Evolutionary conservation across 1,140 invertebrate genomes (phyloP).

Genomic region (Gonioctena quinquepunctata): DNA sequence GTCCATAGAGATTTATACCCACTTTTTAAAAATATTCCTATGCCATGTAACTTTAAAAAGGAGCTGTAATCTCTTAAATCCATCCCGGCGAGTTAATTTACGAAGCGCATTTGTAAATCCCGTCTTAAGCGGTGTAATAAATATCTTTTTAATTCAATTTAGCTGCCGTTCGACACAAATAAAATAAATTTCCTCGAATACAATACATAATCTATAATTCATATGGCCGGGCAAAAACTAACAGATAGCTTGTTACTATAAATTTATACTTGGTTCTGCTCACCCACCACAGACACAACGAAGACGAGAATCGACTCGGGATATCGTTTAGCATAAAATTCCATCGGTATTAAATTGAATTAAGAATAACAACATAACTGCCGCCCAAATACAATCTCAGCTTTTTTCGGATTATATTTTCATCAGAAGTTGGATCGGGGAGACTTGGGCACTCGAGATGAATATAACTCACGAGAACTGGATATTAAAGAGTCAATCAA

Average conservation of each 20-base stretch:
- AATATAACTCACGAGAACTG: too few species aligned
- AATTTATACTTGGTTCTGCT: constrained; percentile 33
- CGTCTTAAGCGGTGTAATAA: constrained; percentile 34
- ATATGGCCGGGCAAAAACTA: constrained; percentile 39
- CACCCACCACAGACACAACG: constrained; percentile 19
- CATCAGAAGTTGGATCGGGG: background rate
- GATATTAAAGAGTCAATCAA: too few species aligned
- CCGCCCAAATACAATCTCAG: constrained; percentile 43
- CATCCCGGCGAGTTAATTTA: constrained; percentile 25
- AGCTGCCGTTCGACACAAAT: constrained; percentile 40
- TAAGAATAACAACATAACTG: constrained; percentile 44
- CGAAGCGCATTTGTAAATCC: constrained; percentile 31
- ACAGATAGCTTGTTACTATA: constrained; percentile 36
- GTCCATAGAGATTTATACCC: background rate
- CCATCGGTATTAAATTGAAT: constrained; percentile 26
- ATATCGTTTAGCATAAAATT: constrained; percentile 18
- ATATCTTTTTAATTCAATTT: constrained; percentile 45
- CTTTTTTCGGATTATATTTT: constrained; percentile 21
- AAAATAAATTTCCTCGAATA: constrained; percentile 47
- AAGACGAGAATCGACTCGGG: constrained; percentile 27
- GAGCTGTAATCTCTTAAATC: background rate
- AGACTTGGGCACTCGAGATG: background rate
- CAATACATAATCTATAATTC: constrained; percentile 51
- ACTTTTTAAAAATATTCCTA: constrained; percentile 3
- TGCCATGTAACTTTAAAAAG: background rate